Evolutionary conservation across 2,113 vertebrate species (phyloP).

Genomic region (Sigmodon hispidus): DNA sequence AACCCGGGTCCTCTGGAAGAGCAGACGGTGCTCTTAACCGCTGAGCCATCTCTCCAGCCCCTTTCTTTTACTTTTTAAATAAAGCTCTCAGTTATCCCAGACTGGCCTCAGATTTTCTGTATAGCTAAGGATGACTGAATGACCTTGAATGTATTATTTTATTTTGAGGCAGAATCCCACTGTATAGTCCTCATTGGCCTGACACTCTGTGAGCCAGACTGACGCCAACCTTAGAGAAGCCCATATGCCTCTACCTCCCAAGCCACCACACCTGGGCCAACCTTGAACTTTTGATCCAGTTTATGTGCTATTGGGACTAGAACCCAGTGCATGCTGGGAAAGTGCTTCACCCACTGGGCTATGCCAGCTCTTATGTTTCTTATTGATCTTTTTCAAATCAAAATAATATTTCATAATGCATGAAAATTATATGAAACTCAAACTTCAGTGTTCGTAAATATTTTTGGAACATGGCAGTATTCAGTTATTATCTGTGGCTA

Average conservation of each 20-base stretch:
- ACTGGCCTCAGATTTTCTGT: too few relatives aligned
- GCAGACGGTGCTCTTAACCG: too few relatives aligned
- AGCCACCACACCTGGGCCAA: neutral
- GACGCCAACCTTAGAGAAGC: neutral
- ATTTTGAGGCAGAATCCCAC: neutral
- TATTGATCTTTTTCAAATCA: neutral
- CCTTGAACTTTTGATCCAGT: neutral
- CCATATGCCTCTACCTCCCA: neutral
- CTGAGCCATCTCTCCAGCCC: too few relatives aligned
- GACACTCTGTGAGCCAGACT: neutral
- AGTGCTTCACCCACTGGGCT: neutral
- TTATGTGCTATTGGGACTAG: neutral
- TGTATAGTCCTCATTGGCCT: neutral
- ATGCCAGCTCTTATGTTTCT: neutral
- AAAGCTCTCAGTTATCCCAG: neutral
- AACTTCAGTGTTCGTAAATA: neutral
- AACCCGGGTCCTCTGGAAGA: too few relatives aligned
- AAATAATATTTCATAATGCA: neutral
- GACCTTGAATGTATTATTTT: neutral
- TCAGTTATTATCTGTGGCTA: neutral
- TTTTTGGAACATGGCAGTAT: neutral
- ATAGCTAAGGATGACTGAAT: neutral
- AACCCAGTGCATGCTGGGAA: neutral
- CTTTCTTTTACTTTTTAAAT: neutral
- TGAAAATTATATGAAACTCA: constrained; percentile 46